A percentile compares a stretch with the other conserved stretches of the same genome.
Conservation (phyloP, 2,797 vertebrate species). For the Chelon auratus region DNA sequence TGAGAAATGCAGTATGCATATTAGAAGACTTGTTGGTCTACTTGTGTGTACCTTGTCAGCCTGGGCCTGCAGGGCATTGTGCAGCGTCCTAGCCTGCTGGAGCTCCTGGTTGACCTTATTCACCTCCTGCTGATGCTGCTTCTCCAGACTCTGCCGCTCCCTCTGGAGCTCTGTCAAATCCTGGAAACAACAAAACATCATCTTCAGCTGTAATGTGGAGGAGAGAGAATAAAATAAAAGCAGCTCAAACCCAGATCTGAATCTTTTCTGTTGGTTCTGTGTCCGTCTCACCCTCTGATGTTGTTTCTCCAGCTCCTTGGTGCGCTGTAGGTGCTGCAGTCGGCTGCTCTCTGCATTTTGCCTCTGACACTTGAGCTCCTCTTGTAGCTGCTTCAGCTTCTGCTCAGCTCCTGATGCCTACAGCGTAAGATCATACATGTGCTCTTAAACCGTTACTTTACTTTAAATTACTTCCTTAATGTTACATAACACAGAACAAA, state of each 20-base stretch:
- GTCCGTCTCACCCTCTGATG: conserved; percentile 80
- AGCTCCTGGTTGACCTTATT: conserved; percentile 86
- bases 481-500: neutral
- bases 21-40: neutral
- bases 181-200: conserved; percentile 56
- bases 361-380: conserved; percentile 86
- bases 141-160: conserved; percentile 81
- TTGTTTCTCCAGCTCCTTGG: conserved; percentile 84
- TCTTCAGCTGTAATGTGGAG: neutral
- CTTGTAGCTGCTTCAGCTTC: conserved; percentile 83
- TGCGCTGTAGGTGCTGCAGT: conserved; percentile 80
- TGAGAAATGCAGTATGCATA: conserved; percentile 10
- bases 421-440: conserved; percentile 25
- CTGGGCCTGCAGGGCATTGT: conserved; percentile 85
- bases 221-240: neutral
- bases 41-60: conserved; percentile 80
- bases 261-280: neutral
- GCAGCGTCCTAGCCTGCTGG: conserved; percentile 82
- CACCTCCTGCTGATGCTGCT: conserved; percentile 83
- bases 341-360: conserved; percentile 85
- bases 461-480: neutral
- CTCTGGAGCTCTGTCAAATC: conserved; percentile 84
- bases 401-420: conserved; percentile 80
- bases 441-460: neutral
- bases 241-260: neutral